These are phyloP conservation scores for Meandrusa payeni DNA, from an alignment of 2,888 invertebrate genomes.

Conservation along the genomic window DNA sequence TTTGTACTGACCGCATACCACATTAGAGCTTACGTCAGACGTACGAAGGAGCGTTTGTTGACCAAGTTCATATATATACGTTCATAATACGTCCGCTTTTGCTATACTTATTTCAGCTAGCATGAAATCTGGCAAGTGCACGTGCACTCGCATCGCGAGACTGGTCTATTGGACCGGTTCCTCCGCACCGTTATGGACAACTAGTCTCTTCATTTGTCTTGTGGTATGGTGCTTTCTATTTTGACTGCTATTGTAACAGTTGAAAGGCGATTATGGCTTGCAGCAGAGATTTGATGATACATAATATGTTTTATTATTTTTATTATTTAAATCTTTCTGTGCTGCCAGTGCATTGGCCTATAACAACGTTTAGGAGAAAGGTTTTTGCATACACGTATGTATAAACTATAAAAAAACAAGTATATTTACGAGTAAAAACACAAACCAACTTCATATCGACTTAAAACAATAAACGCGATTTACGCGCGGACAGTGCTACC, in stretches of 20 bases:
- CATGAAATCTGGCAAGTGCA: constrained; percentile 25
- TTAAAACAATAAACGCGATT: too few relatives aligned
- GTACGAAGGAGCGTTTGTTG: too few relatives aligned
- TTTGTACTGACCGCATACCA: too few relatives aligned
- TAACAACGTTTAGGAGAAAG: too few relatives aligned
- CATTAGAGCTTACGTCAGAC: too few relatives aligned
- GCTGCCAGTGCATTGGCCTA: constrained; percentile 17
- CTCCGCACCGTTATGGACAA: constrained; percentile 44
- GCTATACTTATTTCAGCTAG: constrained; percentile 5
- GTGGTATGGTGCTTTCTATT: constrained; percentile 26
- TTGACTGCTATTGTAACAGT: constrained; percentile 20
- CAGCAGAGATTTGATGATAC: background rate
- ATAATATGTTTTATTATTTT: constrained; percentile 2
- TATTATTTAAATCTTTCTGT: constrained; percentile 2
- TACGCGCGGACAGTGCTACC: too few relatives aligned
- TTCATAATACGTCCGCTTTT: constrained; percentile 1
- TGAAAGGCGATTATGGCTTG: constrained; percentile 18
- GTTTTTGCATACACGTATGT: too few relatives aligned
- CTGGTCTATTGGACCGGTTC: constrained; percentile 49
- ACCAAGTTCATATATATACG: too few relatives aligned
- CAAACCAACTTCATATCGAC: too few relatives aligned
- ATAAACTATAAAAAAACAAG: too few relatives aligned
- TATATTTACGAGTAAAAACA: too few relatives aligned
- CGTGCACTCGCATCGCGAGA: constrained; percentile 29
- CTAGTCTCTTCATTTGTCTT: constrained; percentile 28